Evolutionary conservation across 2,888 invertebrate genomes (phyloP), one percentile per base, ranked within the genome.

Genomic region (Pollenia labialis): DNA sequence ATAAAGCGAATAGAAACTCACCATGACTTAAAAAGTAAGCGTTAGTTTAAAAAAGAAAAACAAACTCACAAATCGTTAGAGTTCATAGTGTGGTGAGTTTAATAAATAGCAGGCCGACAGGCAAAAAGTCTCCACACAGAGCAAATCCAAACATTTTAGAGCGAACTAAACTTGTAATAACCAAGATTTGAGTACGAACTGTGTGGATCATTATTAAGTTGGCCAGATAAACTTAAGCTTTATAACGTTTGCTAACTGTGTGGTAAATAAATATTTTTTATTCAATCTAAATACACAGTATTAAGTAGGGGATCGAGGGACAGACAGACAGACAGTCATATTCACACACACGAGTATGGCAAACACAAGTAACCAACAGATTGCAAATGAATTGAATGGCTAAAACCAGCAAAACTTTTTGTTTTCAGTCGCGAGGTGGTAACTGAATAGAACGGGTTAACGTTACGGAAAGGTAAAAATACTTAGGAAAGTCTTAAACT

Each of bases 361-460:
- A 76, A 87, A 81, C 44, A 54, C 54, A 74, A 80, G 72, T 68
- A 85, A 80, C 77, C 74, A 80, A 80, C 77, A 77, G 84, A 84
- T 87, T 87, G 77, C 84, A 84, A 83, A 81, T 81, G 87, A 84
- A 84, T 87, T 72, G 69, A 77, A 75, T 81, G 81, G 87, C 87
- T 87, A 77, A 87, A 87, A 81, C 62, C 44, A 68, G 79, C 76
- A 74, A 87, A 84, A 87, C 77, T 84, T 87, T 76, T 84, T 77
- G 69, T 74, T 62, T 40, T 74, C 90, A 92, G 92, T 92, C 91
- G 91, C 90, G 89, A 91, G 90, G 90, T 89, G 91, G 90, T 90
- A 90, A 90, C 89, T 90, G 89, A 91, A 89, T 89, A 88, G 90
- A 89, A 89, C 91, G 91, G 91, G 90, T 85, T 89, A 89, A 89